phyloP scores from a whole-genome alignment of 1,140 invertebrate species.

The Brachionus paranguensis region DNA sequence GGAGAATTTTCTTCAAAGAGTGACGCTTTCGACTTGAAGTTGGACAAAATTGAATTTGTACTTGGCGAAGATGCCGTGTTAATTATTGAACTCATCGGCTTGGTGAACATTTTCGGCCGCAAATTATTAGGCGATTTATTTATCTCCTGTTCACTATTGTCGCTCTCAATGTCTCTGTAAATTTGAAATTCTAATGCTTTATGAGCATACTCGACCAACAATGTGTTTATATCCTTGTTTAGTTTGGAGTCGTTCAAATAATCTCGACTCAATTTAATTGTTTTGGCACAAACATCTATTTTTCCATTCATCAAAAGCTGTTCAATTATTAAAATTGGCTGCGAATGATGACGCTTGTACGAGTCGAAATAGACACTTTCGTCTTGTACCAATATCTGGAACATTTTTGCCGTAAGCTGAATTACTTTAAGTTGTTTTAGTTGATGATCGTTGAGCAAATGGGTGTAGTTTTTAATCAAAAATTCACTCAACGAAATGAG shows the following conservation, averaged over 20 bases:
- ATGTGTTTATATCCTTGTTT: conserved; percentile 47
- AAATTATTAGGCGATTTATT: conserved; percentile 1
- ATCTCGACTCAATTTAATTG: conserved; percentile 26
- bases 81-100: not conserved
- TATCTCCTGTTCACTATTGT: not conserved
- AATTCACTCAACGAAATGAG: conserved; percentile 9
- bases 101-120: not conserved
- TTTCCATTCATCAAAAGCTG: conserved; percentile 55
- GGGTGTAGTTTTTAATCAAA: not conserved
- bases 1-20: conserved; percentile 8
- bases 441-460: not conserved
- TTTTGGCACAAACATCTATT: conserved; percentile 42
- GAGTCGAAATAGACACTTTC: conserved; percentile 7
- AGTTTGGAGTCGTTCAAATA: conserved; percentile 40
- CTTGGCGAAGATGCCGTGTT: not conserved
- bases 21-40: not conserved
- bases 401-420: conserved; percentile 19
- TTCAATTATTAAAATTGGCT: conserved; percentile 51
- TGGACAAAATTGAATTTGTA: not conserved
- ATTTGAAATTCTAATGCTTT: conserved; percentile 50
- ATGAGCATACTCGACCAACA: conserved; percentile 49
- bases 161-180: not conserved
- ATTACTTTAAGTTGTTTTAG: not conserved
- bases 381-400: conserved; percentile 20
- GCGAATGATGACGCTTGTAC: conserved; percentile 48